These are phyloP conservation scores for Crambe crambe DNA, from an alignment of 37 sponge, comb jelly and placozoan species.

Conservation along the genomic window DNA sequence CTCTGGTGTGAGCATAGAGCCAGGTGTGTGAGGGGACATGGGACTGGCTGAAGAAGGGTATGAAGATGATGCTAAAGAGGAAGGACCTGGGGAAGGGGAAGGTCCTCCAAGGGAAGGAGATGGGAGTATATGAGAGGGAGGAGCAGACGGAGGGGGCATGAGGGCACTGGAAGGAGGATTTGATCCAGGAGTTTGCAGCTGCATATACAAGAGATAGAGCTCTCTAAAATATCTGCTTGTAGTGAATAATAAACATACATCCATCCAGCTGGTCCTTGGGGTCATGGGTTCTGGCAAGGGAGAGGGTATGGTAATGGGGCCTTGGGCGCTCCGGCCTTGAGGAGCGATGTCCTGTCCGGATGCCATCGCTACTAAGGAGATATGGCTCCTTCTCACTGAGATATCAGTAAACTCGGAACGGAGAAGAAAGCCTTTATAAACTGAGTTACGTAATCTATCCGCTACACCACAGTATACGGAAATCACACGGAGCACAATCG, in stretches of 20 bases:
- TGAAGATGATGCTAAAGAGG: conserved; percentile 19
- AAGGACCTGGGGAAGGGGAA: conserved; percentile 29
- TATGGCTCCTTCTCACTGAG: neutral
- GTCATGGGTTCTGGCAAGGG: conserved; percentile 70
- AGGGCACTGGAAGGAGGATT: conserved; percentile 24
- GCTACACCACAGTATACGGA: neutral
- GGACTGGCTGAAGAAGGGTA: conserved; percentile 27
- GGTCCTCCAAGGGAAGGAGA: conserved; percentile 17
- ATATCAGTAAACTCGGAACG: neutral
- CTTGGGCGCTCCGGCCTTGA: neutral
- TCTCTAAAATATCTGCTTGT: too few relatives aligned
- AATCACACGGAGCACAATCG: conserved; percentile 23
- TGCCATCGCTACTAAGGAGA: neutral
- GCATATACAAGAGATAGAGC: neutral
- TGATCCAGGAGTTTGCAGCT: conserved; percentile 53
- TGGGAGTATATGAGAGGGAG: conserved; percentile 36
- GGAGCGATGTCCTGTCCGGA: neutral
- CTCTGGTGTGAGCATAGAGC: conserved; percentile 50
- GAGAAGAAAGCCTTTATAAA: neutral
- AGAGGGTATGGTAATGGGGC: conserved; percentile 50
- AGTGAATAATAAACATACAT: conserved; percentile 15
- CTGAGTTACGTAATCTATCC: too few relatives aligned
- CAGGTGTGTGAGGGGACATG: conserved; percentile 38
- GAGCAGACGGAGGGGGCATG: conserved; percentile 82
- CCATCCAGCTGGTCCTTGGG: conserved; percentile 56